Evolutionary conservation across 2,113 vertebrate species (phyloP).

Genomic region (Ochotona curzoniae): DNA sequence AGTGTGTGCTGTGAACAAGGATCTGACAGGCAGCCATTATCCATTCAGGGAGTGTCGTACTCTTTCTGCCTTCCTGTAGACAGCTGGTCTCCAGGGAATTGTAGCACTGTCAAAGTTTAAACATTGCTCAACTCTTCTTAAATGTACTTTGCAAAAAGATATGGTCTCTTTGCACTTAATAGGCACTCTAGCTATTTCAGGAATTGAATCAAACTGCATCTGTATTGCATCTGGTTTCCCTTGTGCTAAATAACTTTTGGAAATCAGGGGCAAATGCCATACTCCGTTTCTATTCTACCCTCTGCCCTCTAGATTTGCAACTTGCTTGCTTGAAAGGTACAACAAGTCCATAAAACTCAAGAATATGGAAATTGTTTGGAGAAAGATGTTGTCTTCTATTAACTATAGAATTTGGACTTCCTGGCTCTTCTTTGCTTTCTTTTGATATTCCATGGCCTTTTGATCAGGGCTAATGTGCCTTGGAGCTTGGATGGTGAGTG

Average conservation of each 20-base stretch:
- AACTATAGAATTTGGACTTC: neutral
- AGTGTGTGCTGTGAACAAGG: neutral
- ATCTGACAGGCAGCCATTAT: constrained; percentile 59
- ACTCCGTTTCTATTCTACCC: neutral
- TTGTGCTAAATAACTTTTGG: neutral
- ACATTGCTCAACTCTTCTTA: constrained; percentile 54
- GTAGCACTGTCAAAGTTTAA: constrained; percentile 66
- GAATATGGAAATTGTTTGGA: neutral
- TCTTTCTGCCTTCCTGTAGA: constrained; percentile 52
- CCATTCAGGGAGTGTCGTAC: constrained; percentile 48
- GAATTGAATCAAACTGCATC: constrained; percentile 10
- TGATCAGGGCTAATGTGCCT: neutral
- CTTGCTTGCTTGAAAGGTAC: neutral
- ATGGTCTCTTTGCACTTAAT: constrained; percentile 32
- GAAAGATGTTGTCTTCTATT: neutral
- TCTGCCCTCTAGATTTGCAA: neutral
- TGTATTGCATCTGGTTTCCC: constrained; percentile 1
- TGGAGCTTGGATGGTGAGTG: neutral
- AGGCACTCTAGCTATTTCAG: neutral
- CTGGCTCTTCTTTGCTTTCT: neutral
- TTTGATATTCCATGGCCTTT: neutral
- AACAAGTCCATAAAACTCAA: neutral
- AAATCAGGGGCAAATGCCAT: neutral
- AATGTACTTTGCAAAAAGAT: constrained; percentile 31
- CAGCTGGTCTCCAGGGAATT: constrained; percentile 58